Base-by-base conservation (phyloP, 2,797 vertebrate genomes). In the Crypturellus tataupa region DNA sequence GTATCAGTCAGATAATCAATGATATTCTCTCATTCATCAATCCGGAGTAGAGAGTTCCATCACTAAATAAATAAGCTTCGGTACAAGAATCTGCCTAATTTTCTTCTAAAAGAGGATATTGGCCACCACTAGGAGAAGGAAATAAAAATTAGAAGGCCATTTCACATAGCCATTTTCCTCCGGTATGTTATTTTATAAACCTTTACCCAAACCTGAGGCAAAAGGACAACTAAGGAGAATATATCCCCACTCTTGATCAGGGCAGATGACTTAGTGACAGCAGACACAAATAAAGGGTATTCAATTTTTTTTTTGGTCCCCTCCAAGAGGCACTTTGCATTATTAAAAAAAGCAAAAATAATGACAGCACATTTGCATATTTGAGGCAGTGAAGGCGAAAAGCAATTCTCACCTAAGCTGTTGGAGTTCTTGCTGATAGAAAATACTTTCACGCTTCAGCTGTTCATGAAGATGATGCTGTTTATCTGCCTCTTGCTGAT, bases 371-470 rank as follows among this genome's bases (percentile, higher is more conserved):
- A 31, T n/a, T 4, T 63, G n/a, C 42, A 51, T 12, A 3, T 2
- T 6, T 3, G 1, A 71, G 67, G 37, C 68, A 80, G 24, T 15
- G 29, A 16, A 63, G 44, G 60, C 79, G 31, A 75, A 29, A 47
- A 23, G 24, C n/a, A 42, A 16, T 75, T 63, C 47, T 76, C 92
- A 98, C 98, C 98, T 97, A 49, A 98, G 97, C 68, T 96, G 98
- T 78, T 98, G 98, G 18, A 99, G 98, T 95, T 99, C 98, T 90
- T 98, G 98, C 44, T 98, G 96, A 96, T 97, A 98, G 46, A 96
- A 95, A 85, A 95, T 89, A 6, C 95, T 96, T 80, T 98, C 96
- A 42, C 97, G 98, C 80, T 97, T 98, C 98, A 75, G 96, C 53
- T 97, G 83, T 31, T 98, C 97, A 58, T 96, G 96, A 46, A 97